Percentiles rank a stretch among this genome's conserved stretches.
phyloP scores from a whole-genome alignment of 2,113 vertebrate species.

The Neotoma lepida region DNA sequence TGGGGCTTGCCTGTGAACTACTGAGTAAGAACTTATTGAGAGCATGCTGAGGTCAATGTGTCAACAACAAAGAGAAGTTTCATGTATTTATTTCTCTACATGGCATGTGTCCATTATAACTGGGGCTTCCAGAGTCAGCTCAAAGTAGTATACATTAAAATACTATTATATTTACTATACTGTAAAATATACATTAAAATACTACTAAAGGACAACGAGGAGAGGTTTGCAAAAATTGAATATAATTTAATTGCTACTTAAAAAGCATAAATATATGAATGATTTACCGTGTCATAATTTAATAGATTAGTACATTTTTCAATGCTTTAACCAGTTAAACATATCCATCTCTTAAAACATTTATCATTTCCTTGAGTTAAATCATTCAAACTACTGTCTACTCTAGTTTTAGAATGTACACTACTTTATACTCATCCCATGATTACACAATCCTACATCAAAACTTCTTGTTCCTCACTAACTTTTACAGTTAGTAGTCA shows the following conservation, averaged over 20 bases:
- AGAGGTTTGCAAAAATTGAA: background rate
- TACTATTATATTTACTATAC: too few species aligned
- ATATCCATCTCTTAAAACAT: background rate
- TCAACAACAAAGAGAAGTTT: background rate
- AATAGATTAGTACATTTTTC: background rate
- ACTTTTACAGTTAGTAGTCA: background rate
- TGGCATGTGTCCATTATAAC: background rate
- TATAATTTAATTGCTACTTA: background rate
- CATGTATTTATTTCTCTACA: background rate
- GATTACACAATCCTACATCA: background rate
- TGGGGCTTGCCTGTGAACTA: background rate
- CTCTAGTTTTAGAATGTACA: background rate
- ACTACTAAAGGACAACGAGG: background rate
- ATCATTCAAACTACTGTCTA: background rate
- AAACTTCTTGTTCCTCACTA: background rate
- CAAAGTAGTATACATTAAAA: background rate
- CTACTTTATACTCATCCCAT: background rate
- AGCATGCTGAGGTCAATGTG: background rate
- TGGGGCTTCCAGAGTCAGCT: background rate
- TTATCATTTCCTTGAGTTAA: background rate
- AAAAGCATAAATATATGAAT: background rate
- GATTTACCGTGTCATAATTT: background rate
- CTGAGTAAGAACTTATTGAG: background rate
- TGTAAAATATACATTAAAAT: background rate
- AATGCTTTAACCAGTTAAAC: background rate